A percentile compares a stretch with the other conserved stretches of the same genome.
These are phyloP conservation scores for Cephalopachus bancanus DNA, from an alignment of 2,797 vertebrate genomes.

Conservation along the genomic window DNA sequence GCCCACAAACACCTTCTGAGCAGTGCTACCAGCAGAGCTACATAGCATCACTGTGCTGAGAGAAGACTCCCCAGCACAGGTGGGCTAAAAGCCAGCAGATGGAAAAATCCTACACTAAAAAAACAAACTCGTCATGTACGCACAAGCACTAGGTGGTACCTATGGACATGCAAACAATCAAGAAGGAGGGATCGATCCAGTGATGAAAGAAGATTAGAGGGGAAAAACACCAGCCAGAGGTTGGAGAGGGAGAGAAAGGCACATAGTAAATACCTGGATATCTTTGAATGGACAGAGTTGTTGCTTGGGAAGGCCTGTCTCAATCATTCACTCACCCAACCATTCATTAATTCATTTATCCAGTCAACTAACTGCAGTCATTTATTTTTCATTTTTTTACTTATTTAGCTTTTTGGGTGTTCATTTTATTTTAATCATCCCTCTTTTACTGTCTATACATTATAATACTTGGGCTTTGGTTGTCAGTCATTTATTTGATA, in stretches of 20 bases:
- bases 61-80: background rate
- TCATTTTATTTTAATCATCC: background rate
- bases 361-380: background rate
- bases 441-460: background rate
- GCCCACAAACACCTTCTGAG: background rate
- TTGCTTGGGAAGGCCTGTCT: background rate
- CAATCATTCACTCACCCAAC: background rate
- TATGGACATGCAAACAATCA: background rate
- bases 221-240: background rate
- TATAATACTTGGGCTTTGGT: background rate
- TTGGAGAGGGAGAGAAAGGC: background rate
- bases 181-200: background rate
- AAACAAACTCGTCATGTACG: background rate
- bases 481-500: background rate
- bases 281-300: background rate
- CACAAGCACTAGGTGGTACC: background rate
- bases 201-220: background rate
- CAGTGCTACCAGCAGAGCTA: background rate
- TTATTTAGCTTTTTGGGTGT: background rate
- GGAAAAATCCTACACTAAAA: background rate
- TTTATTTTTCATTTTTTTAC: background rate
- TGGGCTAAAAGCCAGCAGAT: background rate
- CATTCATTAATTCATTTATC: background rate
- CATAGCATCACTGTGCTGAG: background rate
- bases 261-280: background rate